Conservation (phyloP, 2,113 vertebrate species). For the Centropus bengalensis region DNA sequence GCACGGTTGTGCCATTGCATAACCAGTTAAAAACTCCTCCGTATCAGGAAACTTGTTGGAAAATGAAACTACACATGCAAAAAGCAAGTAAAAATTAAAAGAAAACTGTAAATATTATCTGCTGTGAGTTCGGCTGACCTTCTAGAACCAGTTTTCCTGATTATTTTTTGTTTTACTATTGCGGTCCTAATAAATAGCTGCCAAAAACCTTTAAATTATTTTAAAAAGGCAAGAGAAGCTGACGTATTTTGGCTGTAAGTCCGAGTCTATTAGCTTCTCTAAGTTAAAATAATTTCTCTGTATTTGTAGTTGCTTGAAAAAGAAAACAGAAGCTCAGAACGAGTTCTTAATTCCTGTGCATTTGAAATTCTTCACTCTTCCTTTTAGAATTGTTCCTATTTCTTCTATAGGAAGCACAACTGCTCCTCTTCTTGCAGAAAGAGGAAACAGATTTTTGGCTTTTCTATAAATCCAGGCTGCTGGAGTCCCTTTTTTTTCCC, state of each 20-base stretch:
- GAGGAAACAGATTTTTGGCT: background rate
- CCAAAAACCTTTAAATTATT: background rate
- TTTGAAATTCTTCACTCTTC: background rate
- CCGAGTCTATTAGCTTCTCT: background rate
- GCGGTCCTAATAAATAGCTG: background rate
- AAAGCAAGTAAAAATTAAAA: background rate
- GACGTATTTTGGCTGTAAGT: background rate
- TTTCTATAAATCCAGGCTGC: background rate
- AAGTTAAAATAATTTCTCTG: background rate
- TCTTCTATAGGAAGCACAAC: background rate
- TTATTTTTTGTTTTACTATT: background rate
- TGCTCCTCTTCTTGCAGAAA: background rate
- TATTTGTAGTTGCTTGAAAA: background rate
- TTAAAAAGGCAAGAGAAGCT: background rate
- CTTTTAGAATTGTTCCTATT: background rate
- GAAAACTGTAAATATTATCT: background rate
- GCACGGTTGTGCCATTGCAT: background rate
- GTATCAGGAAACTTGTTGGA: background rate
- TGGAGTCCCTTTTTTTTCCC: background rate
- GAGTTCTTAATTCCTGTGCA: background rate
- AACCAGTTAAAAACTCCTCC: background rate
- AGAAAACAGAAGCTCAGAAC: background rate
- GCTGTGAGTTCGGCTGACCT: background rate
- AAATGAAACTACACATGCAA: background rate
- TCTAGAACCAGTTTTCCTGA: background rate